Evolutionary conservation across 1,140 invertebrate genomes (phyloP), one percentile per base, ranked within the genome.

Genomic region (Tetramorium parvispinum): DNA sequence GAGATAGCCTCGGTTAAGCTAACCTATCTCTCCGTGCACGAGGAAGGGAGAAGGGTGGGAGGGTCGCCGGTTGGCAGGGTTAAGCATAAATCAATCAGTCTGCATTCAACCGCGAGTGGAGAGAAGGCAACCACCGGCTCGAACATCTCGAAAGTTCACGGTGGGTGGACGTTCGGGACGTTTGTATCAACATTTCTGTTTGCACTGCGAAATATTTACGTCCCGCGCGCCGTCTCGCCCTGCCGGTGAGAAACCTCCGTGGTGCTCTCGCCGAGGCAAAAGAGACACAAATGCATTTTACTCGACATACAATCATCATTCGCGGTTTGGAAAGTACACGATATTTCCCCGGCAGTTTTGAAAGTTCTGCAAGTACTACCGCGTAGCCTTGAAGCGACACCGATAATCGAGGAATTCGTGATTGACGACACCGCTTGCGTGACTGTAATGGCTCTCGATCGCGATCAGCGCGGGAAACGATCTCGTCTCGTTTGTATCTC

Each of bases 81-180:
- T 75, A 85, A 86, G 53, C 87, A 85, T 89, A 89, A 89, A 89
- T 89, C 88, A 89, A 88, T 89, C 88, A 59, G 81, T 37, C 73
- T 16, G 61, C 63, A 75, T 63, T 89, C 85, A 82, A 68, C 70
- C 49, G 32, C 49, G 79, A 57, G 51, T n/a, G 10, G 51, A 81
- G 83, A 53, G 61, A 27, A 83, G 87, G 68, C 43, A 83, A 73
- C 79, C 68, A 59, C 40, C 68, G n/a, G 32, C 32, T 55, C 32
- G 78, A 43, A 40, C 78, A 16, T 81, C 63, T 81, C 49, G 37
- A 70, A 70, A 27, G 68, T 55, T 59, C 53, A 59, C 68, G 21
- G 51, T 81, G 57, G 65, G 65, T 70, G 51, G 65, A 70, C 63
- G 43, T 55, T 40, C 37, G 78, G 51, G 40, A 73, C 53, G 66